Base-by-base conservation (phyloP, 2,113 vertebrate species). In the Upupa epops region DNA sequence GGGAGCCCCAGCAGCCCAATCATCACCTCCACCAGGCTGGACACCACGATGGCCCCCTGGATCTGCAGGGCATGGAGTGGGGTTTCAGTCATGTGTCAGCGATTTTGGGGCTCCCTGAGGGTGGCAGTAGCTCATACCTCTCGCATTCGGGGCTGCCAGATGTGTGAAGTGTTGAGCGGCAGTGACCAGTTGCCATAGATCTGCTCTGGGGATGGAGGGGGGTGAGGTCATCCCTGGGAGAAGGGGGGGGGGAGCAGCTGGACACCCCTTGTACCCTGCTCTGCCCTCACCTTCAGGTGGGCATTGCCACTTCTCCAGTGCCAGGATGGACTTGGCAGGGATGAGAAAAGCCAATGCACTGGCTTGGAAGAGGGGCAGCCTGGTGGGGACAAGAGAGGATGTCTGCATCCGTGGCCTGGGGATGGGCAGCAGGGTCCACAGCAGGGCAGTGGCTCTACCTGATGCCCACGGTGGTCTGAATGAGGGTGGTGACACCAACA, bases 121-220 rank as follows among this genome's bases (percentile, higher is more conserved):
- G 1, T 0, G 64, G 37, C 1, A 42, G 73, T 0, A 0, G 12
- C 16, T 0, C 1, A 54, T 93, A 99, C 98, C 98, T 99, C 99
- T 97, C 98, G 96, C 31, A 99, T 99, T 54, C 99, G 97, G 55
- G 99, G 99, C 18, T 99, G 98, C 99, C 99, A 99, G 86, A 99
- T 93, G 89, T 99, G 99, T 31, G 98, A 96, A 0, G 99, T 99
- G 96, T 98, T 97, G 66, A 99, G 94, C 1, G 99, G 98, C 92
- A 98, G 93, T 8, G 86, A 97, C 98, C 98, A 98, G 97, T 99
- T 98, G 70, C 99, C 98, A 17, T 99, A 99, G 97, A 99, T 98
- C 96, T 98, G 97, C 78, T 98, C 99, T 99, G 97, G 71, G 86
- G 55, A 71, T 15, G n/a, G 22, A 78, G 29, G 40, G 49, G 59